Conservation (phyloP, 2,113 vertebrate species). For the Ameiurus melas region DNA sequence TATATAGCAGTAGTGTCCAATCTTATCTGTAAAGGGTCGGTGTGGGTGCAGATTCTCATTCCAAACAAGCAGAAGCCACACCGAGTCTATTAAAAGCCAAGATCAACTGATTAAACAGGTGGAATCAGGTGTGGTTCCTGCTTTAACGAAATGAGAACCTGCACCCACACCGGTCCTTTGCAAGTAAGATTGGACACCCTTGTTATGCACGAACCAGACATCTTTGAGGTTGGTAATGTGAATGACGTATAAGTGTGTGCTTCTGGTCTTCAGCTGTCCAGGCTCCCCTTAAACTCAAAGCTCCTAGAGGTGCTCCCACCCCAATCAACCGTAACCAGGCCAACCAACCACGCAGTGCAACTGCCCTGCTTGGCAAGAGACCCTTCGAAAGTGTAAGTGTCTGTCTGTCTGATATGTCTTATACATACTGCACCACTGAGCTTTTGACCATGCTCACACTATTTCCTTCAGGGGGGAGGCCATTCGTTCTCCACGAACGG, state of each 20-base stretch:
- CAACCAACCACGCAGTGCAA: constrained; percentile 80
- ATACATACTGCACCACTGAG: background rate
- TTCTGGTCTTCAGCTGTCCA: constrained; percentile 75
- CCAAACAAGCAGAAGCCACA: no score
- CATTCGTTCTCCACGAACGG: constrained; percentile 86
- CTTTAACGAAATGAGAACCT: no score
- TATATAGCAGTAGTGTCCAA: background rate
- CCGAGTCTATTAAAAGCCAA: no score
- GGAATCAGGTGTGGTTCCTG: no score
- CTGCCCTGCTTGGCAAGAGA: constrained; percentile 83
- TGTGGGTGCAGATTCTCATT: no score
- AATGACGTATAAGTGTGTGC: background rate
- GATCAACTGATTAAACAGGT: no score
- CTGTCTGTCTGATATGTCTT: background rate
- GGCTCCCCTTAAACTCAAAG: constrained; percentile 87
- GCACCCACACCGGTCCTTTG: no score
- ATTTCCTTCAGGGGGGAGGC: constrained; percentile 64
- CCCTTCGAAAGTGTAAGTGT: constrained; percentile 80
- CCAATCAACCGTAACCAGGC: constrained; percentile 91
- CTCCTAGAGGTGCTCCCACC: constrained; percentile 84
- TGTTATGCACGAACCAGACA: background rate
- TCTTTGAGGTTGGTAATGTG: background rate
- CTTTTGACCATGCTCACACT: constrained; percentile 2
- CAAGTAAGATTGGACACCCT: no score
- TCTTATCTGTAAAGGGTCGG: no score